These are phyloP conservation scores for Eptatretus atami DNA, from an alignment of 2,797 vertebrate species.

Conservation along the genomic window DNA sequence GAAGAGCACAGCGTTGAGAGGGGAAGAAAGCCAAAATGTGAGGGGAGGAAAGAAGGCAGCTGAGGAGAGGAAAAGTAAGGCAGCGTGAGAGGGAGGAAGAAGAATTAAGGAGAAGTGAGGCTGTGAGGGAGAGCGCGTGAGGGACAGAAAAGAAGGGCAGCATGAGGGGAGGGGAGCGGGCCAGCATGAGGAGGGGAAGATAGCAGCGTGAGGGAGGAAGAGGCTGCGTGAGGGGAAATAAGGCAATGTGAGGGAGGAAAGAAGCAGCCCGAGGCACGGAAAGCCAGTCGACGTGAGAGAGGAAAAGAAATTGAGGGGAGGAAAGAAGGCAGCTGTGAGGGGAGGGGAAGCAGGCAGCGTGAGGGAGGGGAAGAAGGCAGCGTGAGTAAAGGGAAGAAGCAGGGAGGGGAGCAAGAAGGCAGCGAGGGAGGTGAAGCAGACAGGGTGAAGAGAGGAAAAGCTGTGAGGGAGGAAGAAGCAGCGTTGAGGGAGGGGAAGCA, in stretches of 20 bases:
- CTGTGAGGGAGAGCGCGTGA: neutral
- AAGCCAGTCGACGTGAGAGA: neutral
- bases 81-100: neutral
- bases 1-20: neutral
- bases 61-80: no score
- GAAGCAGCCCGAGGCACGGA: neutral
- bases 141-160: neutral
- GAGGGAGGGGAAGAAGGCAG: no score
- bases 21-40: neutral
- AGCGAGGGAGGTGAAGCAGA: neutral
- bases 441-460: no score
- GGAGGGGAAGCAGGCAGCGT: no score
- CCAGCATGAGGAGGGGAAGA: no score
- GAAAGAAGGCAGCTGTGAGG: no score
- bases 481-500: no score
- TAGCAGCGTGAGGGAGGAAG: neutral
- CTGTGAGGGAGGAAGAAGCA: no score
- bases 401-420: neutral
- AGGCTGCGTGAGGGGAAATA: neutral
- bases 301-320: neutral
- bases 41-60: neutral
- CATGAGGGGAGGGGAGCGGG: no score
- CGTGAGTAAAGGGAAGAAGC: no score
- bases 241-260: neutral
- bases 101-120: neutral